Evolutionary conservation across 2,888 invertebrate genomes (phyloP).

Genomic region (Eucriotettix oculatus): DNA sequence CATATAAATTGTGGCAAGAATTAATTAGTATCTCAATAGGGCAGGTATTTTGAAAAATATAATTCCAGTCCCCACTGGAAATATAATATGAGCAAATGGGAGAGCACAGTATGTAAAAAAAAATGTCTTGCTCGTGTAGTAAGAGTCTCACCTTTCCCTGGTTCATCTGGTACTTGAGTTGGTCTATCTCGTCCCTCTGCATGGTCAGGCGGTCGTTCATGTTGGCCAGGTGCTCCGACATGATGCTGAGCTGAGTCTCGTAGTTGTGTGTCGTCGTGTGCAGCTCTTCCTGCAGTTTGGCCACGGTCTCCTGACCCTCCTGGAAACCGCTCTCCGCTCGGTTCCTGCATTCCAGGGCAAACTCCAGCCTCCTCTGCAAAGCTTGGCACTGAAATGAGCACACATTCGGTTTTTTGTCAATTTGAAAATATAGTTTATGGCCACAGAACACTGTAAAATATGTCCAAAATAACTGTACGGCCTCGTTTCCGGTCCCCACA

Average conservation of each 20-base stretch:
- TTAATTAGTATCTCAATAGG: no score
- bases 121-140: background rate
- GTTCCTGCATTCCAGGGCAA: conserved; percentile 34
- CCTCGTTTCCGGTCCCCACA: no score
- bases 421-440: no score
- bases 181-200: conserved; percentile 65
- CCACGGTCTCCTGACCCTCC: conserved; percentile 27
- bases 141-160: conserved; percentile 14
- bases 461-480: no score
- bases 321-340: conserved; percentile 34
- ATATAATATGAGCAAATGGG: no score
- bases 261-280: conserved; percentile 42
- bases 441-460: no score
- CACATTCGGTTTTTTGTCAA: no score
- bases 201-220: conserved; percentile 71
- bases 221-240: conserved; percentile 61
- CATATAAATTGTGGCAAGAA: background rate
- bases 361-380: conserved; percentile 36
- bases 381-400: conserved; percentile 28
- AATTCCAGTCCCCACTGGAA: no score
- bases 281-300: conserved; percentile 48
- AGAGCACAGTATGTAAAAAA: background rate
- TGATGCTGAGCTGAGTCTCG: conserved; percentile 53
- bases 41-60: no score
- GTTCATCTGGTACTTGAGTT: conserved; percentile 42